A percentile compares a stretch with the other conserved stretches of the same genome.
These are phyloP conservation scores for Telmatochromis bifrenatus DNA, from an alignment of 2,113 vertebrate genomes.

Conservation along the genomic window DNA sequence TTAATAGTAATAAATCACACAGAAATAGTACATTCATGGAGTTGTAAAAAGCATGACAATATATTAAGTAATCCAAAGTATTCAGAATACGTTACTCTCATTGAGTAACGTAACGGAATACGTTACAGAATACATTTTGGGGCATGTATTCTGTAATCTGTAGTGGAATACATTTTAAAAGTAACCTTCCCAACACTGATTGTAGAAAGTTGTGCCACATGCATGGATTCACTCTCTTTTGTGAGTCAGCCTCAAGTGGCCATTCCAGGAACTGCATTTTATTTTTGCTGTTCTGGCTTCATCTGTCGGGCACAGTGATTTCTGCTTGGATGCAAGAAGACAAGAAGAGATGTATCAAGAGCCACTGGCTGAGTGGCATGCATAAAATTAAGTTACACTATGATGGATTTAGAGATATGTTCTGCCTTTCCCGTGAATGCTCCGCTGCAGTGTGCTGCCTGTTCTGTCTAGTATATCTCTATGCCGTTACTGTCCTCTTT, in stretches of 20 bases:
- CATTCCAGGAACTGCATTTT: neutral
- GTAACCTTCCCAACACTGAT: neutral
- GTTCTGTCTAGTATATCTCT: neutral
- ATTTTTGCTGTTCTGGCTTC: neutral
- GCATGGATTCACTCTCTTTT: neutral
- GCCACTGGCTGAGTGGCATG: neutral
- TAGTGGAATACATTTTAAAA: neutral
- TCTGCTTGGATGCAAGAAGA: neutral
- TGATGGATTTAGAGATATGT: neutral
- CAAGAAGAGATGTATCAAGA: neutral
- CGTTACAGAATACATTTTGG: neutral
- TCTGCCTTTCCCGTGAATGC: neutral
- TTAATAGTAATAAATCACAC: neutral
- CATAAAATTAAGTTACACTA: neutral
- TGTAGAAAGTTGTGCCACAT: neutral
- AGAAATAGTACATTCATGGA: rapidly evolving
- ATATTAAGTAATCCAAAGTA: neutral
- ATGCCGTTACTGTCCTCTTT: neutral
- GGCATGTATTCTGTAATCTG: neutral
- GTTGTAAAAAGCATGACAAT: neutral
- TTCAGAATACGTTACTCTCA: neutral
- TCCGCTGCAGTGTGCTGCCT: neutral
- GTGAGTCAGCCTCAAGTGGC: neutral
- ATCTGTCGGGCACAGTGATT: neutral
- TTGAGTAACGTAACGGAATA: neutral